Evolutionary conservation across 1,140 invertebrate genomes (phyloP).

Genomic region (Euglossa dilemma): DNA sequence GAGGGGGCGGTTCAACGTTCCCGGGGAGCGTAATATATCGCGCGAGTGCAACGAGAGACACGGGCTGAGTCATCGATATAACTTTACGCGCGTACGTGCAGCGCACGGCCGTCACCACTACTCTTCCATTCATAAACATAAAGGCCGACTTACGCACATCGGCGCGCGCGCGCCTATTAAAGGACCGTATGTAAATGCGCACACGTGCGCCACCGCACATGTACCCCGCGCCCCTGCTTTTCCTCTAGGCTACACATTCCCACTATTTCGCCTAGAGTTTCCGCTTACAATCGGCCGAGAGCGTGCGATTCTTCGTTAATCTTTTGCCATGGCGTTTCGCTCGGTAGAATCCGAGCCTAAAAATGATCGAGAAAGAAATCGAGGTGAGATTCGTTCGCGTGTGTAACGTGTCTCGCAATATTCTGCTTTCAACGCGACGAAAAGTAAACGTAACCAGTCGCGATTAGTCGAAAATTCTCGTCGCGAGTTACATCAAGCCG

Average conservation of each 20-base stretch:
- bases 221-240: not conserved
- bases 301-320: too few species aligned
- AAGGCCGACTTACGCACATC: slow-evolving; percentile 47
- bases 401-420: too few species aligned
- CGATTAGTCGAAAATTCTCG: too few species aligned
- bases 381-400: too few species aligned
- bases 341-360: too few species aligned
- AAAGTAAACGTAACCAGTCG: too few species aligned
- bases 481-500: too few species aligned
- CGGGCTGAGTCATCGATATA: slow-evolving; percentile 68
- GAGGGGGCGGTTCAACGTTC: slow-evolving; percentile 57
- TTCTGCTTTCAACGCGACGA: too few species aligned
- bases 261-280: not conserved
- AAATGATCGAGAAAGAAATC: too few species aligned
- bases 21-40: slow-evolving; percentile 52
- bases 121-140: slow-evolving; percentile 63
- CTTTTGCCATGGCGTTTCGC: too few species aligned
- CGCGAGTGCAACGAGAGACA: slow-evolving; percentile 60
- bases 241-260: not conserved
- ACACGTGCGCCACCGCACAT: slow-evolving; percentile 38
- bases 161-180: slow-evolving; percentile 43
- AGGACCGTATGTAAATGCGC: slow-evolving; percentile 54
- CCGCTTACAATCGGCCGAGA: not conserved
- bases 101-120: slow-evolving; percentile 51
- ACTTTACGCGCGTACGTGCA: slow-evolving; percentile 63